Evolutionary conservation across 2,888 invertebrate genomes (phyloP), one percentile per base, ranked within the genome.

Genomic region (Mesorhabditis sp.): DNA sequence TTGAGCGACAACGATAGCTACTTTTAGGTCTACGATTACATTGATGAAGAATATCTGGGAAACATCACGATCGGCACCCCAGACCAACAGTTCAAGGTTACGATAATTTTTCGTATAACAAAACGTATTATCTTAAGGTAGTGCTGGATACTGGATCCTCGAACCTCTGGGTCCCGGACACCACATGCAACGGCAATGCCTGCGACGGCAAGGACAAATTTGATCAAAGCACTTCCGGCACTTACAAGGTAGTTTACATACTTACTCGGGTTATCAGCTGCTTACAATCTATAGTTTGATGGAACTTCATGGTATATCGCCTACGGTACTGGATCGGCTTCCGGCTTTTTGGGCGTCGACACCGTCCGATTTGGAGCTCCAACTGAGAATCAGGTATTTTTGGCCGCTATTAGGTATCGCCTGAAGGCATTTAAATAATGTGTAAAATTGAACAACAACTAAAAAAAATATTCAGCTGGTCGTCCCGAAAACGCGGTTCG

Each of bases 101-200:
- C 28, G 28, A 28, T 74, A 92, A 97, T 70, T 97, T 97, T 28
- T 28, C 28, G 28, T 28, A 28, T 28, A 28, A 28, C 28, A 28
- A 88, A 97, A 97, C 88, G 28, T 28, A 28, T 5, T 1, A 10
- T 7, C 6, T 66, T 10, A n/a, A 41, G 61, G 67, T 67, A 28
- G 72, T 75, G 58, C 68, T 75, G 66, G 78, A 79, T 70, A 79
- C 78, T 45, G 78, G 78, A 67, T 76, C 74, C 10, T 70, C 80
- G 45, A 80, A 80, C 63, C 70, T 80, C 43, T 80, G 80, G 80
- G 72, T 80, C 62, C 77, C 78, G n/a, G 80, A 80, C 65, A 68
- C 69, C 63, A 75, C 72, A 5, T 81, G 81, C 65, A 73, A 75
- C 13, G 63, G 10, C 6, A 28, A 62, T 10, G 13, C 63, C 7